phyloP scores from a whole-genome alignment of 2,113 vertebrate species.

The Mesocricetus auratus region DNA sequence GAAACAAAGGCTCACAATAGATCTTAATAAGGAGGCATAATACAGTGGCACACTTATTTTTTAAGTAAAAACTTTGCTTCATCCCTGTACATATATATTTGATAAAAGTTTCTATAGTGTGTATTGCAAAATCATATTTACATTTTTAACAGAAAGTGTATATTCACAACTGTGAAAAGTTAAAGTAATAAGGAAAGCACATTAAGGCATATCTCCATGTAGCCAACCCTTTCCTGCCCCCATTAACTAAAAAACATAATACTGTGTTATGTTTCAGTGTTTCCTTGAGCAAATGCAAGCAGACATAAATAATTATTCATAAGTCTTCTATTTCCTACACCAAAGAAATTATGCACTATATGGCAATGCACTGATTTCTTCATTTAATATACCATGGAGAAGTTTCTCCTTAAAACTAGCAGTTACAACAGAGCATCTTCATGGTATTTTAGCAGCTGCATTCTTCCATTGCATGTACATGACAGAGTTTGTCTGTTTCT shows the following conservation, averaged over 20 bases:
- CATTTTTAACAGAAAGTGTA: slow-evolving; percentile 42
- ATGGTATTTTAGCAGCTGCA: slow-evolving; percentile 18
- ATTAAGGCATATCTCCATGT: not conserved
- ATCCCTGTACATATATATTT: not conserved
- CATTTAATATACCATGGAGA: not conserved
- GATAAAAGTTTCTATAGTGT: not conserved
- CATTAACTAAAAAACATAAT: slow-evolving; percentile 5
- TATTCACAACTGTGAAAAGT: slow-evolving; percentile 27
- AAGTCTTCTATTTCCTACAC: not conserved
- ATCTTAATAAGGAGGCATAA: slow-evolving; percentile 14
- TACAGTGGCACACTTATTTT: not conserved
- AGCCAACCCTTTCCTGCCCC: not conserved
- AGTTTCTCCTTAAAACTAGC: not conserved
- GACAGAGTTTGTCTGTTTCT: not conserved
- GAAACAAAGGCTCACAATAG: slow-evolving; percentile 27
- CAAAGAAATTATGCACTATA: not conserved
- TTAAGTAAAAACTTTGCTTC: not conserved
- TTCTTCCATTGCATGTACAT: not conserved
- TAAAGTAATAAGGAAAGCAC: slow-evolving; percentile 36
- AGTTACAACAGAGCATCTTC: slow-evolving; percentile 2
- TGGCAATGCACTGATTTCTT: not conserved
- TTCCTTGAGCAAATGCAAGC: slow-evolving; percentile 43
- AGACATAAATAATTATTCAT: slow-evolving; percentile 11
- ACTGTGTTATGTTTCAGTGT: not conserved
- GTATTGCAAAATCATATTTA: not conserved